A percentile compares a stretch with the other conserved stretches of the same genome.
phyloP scores from a whole-genome alignment of 2,888 invertebrate species.

The Hartigia nigra region DNA sequence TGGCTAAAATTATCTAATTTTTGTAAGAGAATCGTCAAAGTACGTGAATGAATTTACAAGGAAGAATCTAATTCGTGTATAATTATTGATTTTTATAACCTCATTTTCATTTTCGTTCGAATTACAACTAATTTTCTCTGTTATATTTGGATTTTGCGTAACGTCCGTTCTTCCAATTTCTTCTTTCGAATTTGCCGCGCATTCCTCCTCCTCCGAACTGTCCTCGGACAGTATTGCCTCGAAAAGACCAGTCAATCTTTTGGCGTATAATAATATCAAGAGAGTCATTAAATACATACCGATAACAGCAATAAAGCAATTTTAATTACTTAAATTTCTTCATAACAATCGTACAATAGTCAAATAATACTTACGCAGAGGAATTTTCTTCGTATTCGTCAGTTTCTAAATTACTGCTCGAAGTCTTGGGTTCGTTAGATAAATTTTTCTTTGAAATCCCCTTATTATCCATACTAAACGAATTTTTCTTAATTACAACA shows the following conservation, averaged over 20 bases:
- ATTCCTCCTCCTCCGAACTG: conserved; percentile 28
- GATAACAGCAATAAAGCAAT: not conserved
- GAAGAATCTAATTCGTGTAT: not conserved
- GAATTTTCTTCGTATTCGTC: not conserved
- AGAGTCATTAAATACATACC: not conserved
- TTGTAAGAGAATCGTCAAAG: not conserved
- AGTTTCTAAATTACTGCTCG: not conserved
- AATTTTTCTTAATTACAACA: not conserved
- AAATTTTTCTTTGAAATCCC: not conserved
- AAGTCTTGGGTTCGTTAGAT: not conserved
- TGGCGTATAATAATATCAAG: not conserved
- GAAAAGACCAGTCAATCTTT: conserved; percentile 17
- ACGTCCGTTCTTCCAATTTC: conserved; percentile 1
- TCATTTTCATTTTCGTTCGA: not conserved
- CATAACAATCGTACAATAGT: not conserved
- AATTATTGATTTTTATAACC: not conserved
- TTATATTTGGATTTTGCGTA: not conserved
- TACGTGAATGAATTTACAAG: not conserved
- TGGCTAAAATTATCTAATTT: conserved; percentile 71
- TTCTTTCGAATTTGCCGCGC: not conserved
- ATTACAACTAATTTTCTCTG: not conserved
- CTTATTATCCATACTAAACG: not conserved
- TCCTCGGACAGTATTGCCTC: conserved; percentile 41
- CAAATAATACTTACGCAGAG: not conserved
- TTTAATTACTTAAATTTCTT: not conserved